Conservation (phyloP, 2,113 vertebrate genomes). For the Abramis brama region DNA sequence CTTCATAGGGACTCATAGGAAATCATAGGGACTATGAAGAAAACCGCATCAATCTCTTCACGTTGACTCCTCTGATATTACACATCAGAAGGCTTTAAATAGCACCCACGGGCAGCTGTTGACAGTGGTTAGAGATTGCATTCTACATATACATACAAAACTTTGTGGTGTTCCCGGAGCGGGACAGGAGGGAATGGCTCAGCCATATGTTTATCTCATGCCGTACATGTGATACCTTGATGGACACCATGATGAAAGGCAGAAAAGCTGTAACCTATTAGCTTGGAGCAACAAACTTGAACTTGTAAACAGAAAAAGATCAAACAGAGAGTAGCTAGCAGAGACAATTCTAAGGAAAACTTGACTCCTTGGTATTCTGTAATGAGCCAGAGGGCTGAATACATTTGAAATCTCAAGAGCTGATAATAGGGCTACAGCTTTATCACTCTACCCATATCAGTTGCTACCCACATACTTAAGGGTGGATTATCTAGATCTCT, state of each 20-base stretch:
- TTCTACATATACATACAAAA: constrained; percentile 64
- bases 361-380: background rate
- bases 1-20: no score
- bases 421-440: constrained; percentile 67
- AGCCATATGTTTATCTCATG: constrained; percentile 31
- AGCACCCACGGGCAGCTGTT: constrained; percentile 61
- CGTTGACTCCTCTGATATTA: constrained; percentile 65
- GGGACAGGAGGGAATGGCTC: constrained; percentile 1
- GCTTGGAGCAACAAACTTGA: background rate
- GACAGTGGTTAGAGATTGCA: constrained; percentile 67
- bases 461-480: constrained; percentile 61
- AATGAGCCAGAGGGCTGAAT: background rate
- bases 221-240: constrained; percentile 27
- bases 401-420: background rate
- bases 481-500: constrained; percentile 55
- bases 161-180: constrained; percentile 48
- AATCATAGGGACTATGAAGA: constrained; percentile 46
- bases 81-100: constrained; percentile 70
- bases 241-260: constrained; percentile 25
- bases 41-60: constrained; percentile 61
- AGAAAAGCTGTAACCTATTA: background rate
- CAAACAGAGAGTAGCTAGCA: background rate
- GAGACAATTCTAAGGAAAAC: background rate
- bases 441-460: constrained; percentile 56
- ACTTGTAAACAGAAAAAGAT: constrained; percentile 30